Percentiles rank a stretch among this genome's conserved stretches.
Conservation (phyloP, 2,797 vertebrate genomes). For the Chaetodon trifasciatus region DNA sequence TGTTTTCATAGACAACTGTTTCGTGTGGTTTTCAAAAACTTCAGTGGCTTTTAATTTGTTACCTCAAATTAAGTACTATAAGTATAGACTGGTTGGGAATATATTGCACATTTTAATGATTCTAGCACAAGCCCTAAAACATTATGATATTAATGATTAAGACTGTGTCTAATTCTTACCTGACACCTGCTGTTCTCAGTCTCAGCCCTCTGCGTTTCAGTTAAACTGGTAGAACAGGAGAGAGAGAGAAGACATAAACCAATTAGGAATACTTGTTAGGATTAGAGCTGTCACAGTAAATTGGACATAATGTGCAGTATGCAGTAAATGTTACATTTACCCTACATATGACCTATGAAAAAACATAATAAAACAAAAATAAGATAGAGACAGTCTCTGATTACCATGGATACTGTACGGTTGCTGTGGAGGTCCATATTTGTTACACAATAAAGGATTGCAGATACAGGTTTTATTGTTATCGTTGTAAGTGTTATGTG, state of each 20-base stretch:
- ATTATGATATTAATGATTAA: not conserved
- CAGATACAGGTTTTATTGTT: not conserved
- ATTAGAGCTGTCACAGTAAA: not conserved
- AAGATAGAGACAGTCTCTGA: not conserved
- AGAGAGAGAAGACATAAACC: slow-evolving; percentile 24
- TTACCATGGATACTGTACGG: not conserved
- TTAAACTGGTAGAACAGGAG: slow-evolving; percentile 54
- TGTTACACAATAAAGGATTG: not conserved
- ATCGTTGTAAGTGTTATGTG: not conserved
- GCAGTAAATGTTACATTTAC: not conserved
- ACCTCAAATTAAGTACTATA: not conserved
- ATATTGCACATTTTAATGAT: not conserved
- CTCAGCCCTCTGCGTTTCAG: slow-evolving; percentile 30
- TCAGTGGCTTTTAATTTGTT: slow-evolving; percentile 2
- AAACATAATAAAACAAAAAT: too few relatives aligned
- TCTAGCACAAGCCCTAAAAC: not conserved
- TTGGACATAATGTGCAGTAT: not conserved
- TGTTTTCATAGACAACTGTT: slow-evolving; percentile 7
- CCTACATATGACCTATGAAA: not conserved
- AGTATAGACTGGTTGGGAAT: not conserved
- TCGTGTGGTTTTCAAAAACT: not conserved
- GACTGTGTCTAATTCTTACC: slow-evolving; percentile 53
- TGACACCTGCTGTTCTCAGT: slow-evolving; percentile 24
- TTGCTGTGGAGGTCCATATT: not conserved
- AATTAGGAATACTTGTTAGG: slow-evolving; percentile 14